Conservation (phyloP, 2,888 invertebrate genomes). For the Norana najaformis region DNA sequence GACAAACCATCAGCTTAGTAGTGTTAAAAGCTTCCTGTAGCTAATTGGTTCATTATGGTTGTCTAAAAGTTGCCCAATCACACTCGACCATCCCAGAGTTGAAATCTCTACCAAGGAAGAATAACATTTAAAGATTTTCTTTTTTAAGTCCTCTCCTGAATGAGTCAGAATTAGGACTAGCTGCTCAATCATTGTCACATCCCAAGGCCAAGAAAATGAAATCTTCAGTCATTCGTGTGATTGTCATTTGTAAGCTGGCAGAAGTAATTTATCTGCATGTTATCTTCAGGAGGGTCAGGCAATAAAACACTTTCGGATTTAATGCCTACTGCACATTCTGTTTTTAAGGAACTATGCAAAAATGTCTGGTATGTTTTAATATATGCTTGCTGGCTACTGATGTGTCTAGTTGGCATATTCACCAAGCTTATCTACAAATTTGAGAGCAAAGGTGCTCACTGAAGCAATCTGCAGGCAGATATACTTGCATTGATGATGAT, state of each 20-base stretch:
- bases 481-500: neutral
- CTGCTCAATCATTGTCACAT: neutral
- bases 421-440: neutral
- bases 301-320: neutral
- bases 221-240: too few species aligned
- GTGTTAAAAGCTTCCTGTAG: neutral
- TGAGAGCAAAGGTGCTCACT: neutral
- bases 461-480: neutral
- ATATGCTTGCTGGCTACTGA: neutral
- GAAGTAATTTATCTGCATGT: neutral
- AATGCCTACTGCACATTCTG: neutral
- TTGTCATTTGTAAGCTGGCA: neutral
- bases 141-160: neutral
- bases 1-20: neutral
- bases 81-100: neutral
- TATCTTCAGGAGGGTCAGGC: neutral
- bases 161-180: neutral
- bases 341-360: neutral
- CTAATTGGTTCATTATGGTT: neutral
- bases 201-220: neutral
- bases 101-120: neutral
- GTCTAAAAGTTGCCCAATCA: neutral
- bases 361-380: neutral
- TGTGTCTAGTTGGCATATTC: neutral
- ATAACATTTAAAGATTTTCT: neutral